Evolutionary conservation across 2,888 invertebrate genomes (phyloP), one percentile per base, ranked within the genome.

Genomic region (Cylloceria caligata): DNA sequence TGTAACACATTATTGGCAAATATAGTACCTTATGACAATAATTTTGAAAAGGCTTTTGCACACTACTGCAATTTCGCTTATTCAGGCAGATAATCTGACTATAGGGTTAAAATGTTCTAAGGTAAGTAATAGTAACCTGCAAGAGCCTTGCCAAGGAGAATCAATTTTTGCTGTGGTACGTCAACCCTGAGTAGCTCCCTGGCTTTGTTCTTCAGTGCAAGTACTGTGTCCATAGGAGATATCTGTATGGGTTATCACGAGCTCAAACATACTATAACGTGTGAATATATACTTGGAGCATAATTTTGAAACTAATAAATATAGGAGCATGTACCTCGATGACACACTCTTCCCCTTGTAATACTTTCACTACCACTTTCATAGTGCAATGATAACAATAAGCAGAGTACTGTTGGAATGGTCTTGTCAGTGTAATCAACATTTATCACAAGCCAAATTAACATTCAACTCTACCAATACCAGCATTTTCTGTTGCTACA

Each of bases 321-420:
- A 67, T 19, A 3, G 24, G 1, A 45, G 39, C 55, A 92, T 91
- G 89, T 92, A 96, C 96, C 88, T 96, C 95, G 80, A 96, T 92
- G 72, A 93, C 93, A 90, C 95, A 95, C 93, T 96, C 96, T 75
- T 95, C 95, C 47, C 96, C 96, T 92, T 96, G 95, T 49, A 97
- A 93, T 88, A 96, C 95, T 93, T 96, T 97, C 71, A 97, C 94
- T 87, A 93, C 94, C 84, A 97, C 93, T 93, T 96, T 95, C 96
- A 97, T 96, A 89, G 87, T 93, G 87, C 62, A 47, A 62, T 9
- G 39, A 55, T 30, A 72, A 68, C 11, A 42, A 65, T n/a, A 27
- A 45, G 65, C 36, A 34, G 62, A 64, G 19, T 65, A 67, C 21
- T 19, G 13, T 42, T 77, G 65, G 62, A 57, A 71, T n/a, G 21